A percentile compares a stretch with the other conserved stretches of the same genome.
phyloP scores from a whole-genome alignment of 2,888 invertebrate genomes.

The Macrosiphum euphorbiae region DNA sequence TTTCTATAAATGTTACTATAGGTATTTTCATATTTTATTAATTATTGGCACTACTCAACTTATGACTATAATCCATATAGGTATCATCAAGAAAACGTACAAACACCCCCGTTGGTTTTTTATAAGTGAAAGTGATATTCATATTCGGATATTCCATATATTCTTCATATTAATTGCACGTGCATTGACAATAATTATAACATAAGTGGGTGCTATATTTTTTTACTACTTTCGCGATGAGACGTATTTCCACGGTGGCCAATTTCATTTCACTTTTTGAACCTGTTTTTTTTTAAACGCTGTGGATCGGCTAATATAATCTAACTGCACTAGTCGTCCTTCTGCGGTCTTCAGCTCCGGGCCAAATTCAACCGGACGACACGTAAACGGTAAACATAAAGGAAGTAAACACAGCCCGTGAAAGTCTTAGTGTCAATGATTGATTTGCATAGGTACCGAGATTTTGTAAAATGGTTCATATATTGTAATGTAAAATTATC shows the following conservation, averaged over 20 bases:
- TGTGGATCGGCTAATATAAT: constrained; percentile 41
- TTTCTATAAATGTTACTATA: not conserved
- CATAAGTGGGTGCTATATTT: constrained; percentile 43
- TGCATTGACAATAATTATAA: constrained; percentile 47
- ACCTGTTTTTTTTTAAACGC: constrained; percentile 61
- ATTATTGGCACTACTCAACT: constrained; percentile 26
- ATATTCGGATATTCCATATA: constrained; percentile 41
- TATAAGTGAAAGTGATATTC: constrained; percentile 59
- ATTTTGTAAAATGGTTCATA: constrained; percentile 46
- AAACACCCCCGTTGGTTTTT: constrained; percentile 29
- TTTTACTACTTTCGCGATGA: constrained; percentile 60
- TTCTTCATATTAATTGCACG: constrained; percentile 27
- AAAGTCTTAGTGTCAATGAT: constrained; percentile 55
- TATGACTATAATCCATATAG: not conserved
- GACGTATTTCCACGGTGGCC: constrained; percentile 41
- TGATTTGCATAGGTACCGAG: constrained; percentile 52
- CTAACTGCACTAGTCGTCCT: constrained; percentile 32
- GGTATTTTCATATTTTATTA: not conserved
- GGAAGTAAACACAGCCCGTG: constrained; percentile 55
- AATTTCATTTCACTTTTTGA: constrained; percentile 62
- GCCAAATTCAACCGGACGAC: constrained; percentile 58
- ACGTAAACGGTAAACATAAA: constrained; percentile 38
- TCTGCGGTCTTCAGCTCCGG: constrained; percentile 40
- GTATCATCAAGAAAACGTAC: not conserved
- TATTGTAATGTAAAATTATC: constrained; percentile 45